Percentiles rank a stretch among this genome's conserved stretches.
Evolutionary conservation across 1,140 invertebrate genomes (phyloP).

Genomic region (Drosophila trapezifrons): DNA sequence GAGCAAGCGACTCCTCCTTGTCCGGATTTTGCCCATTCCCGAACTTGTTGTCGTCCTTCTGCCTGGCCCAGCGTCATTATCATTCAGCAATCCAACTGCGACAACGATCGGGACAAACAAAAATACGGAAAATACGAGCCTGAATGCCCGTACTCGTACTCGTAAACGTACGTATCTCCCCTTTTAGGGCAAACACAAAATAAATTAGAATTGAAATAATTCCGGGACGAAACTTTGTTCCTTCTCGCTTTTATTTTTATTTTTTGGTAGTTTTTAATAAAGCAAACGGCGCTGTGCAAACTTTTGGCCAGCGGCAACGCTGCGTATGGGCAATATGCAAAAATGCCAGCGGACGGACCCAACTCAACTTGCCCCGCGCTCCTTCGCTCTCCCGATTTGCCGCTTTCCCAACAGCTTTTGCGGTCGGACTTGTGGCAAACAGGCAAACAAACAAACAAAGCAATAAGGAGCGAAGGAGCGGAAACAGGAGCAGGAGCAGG

Average conservation of each 20-base stretch:
- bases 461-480: conserved; percentile 63
- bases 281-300: conserved; percentile 75
- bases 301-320: conserved; percentile 70
- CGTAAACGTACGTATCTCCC: conserved; percentile 31
- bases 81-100: conserved; percentile 76
- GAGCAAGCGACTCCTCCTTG: conserved; percentile 18
- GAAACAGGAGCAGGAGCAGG: conserved; percentile 20
- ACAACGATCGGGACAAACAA: conserved; percentile 74
- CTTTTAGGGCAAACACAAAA: conserved; percentile 73
- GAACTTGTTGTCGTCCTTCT: not conserved
- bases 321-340: conserved; percentile 81
- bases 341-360: conserved; percentile 62
- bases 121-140: conserved; percentile 51
- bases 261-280: conserved; percentile 81
- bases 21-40: conserved; percentile 2
- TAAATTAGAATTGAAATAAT: conserved; percentile 83
- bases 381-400: conserved; percentile 6
- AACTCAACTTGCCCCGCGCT: conserved; percentile 9
- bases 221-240: conserved; percentile 64
- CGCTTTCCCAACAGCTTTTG: conserved; percentile 61
- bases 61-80: conserved; percentile 63
- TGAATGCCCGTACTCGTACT: conserved; percentile 26
- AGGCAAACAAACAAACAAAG: conserved; percentile 79
- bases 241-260: conserved; percentile 41
- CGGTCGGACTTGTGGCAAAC: conserved; percentile 74